These are phyloP conservation scores for Arenaria interpres DNA, from an alignment of 2,113 vertebrate genomes.

Conservation along the genomic window DNA sequence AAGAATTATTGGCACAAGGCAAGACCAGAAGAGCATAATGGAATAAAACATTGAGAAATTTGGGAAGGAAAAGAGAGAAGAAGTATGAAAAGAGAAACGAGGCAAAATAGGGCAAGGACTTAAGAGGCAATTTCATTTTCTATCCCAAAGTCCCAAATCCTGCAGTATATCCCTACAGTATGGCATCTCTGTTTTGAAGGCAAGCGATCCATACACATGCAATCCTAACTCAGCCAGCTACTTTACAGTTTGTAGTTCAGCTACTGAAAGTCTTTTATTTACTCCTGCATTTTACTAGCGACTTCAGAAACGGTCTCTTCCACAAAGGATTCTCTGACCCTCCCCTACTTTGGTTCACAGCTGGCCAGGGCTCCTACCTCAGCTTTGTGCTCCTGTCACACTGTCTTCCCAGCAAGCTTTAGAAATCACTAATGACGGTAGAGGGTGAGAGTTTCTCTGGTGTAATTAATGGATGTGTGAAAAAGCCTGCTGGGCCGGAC, in stretches of 20 bases:
- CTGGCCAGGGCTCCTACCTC: slow-evolving; percentile 24
- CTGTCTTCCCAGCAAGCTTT: slow-evolving; percentile 20
- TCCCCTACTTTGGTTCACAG: slow-evolving; percentile 3
- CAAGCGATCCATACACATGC: background rate
- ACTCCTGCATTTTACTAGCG: background rate
- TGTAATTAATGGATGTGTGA: slow-evolving; percentile 56
- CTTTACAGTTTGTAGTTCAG: background rate
- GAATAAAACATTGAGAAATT: background rate
- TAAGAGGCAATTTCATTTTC: background rate
- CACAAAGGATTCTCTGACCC: slow-evolving; percentile 3
- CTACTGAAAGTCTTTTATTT: background rate
- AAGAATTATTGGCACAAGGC: background rate
- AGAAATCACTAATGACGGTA: background rate
- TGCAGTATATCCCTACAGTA: background rate
- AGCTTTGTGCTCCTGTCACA: slow-evolving; percentile 31
- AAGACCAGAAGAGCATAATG: background rate
- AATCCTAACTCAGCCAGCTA: background rate
- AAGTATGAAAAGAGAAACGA: background rate
- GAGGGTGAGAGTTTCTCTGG: slow-evolving; percentile 24
- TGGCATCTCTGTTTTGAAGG: background rate
- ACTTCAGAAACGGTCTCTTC: background rate
- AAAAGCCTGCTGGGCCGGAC: slow-evolving; percentile 49
- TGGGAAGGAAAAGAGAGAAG: background rate
- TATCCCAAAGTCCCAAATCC: background rate
- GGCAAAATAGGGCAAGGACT: background rate